Evolutionary conservation across 1,140 invertebrate genomes (phyloP), one percentile per base, ranked within the genome.

Genomic region (Oedothorax gibbosus): DNA sequence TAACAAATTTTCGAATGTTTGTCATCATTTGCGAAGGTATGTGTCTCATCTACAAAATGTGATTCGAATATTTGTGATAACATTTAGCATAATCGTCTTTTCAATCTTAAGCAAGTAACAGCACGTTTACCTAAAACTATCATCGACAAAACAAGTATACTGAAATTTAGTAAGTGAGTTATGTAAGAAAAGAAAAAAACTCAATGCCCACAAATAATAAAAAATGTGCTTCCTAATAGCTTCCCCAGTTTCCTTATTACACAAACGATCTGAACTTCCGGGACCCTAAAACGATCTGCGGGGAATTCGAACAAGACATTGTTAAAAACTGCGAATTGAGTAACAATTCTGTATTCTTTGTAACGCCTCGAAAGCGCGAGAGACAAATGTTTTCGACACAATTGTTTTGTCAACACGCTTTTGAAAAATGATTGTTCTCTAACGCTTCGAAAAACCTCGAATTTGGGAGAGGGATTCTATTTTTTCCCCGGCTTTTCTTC

Each of bases 331-430:
- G 49, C 12, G 75, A 77, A 65, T 77, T 65, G 75, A 64, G 65
- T 62, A 77, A 77, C 75, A 77, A 77, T 77, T 77, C 7, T 12
- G 0, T 49, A 62, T 64, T 77, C 20, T 77, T 57, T 57, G 15
- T 60, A 21, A 62, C 35, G 35, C 69, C 15, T 10, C 2, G 21
- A 18, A 68, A 77, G 14, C 15, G 60, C 7, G 50, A 56, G 77
- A 79, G 77, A 79, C 77, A 64, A 79, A 79, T 79, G 77, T 35
- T 66, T 79, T 35, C 62, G 65, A 79, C 51, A 68, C 77, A 79
- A 79, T 79, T 79, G 77, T 79, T 79, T 79, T 79, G 77, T 79
- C 77, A 79, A 79, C 77, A 79, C 68, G 77, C 51, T 50, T 79
- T 68, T 79, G 77, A 79, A 79, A 79, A 79, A 79, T 79, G 77